Percentiles rank a stretch among this genome's conserved stretches.
Evolutionary conservation across 2,797 vertebrate genomes (phyloP).

Genomic region (Halcyon chelicuti): DNA sequence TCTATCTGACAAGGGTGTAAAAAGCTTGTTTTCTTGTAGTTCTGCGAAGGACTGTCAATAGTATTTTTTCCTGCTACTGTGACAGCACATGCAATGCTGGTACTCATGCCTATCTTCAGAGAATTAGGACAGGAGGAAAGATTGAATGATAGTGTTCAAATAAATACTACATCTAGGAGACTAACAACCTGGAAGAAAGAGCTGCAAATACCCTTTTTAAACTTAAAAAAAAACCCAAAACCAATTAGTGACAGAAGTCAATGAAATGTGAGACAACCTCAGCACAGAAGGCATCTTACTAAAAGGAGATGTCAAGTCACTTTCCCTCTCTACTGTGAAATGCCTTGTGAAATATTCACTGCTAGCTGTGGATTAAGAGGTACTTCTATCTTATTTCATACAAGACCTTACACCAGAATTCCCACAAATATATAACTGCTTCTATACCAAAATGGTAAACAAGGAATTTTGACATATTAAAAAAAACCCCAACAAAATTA

Average conservation of each 20-base stretch:
- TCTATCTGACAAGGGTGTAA: neutral
- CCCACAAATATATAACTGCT: neutral
- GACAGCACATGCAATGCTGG: neutral
- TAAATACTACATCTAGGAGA: neutral
- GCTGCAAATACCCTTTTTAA: neutral
- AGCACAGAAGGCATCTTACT: neutral
- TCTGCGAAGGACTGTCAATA: neutral
- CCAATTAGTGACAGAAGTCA: neutral
- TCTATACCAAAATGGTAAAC: neutral
- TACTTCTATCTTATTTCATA: neutral
- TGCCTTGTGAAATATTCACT: neutral
- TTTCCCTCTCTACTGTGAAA: neutral
- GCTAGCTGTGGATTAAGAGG: neutral
- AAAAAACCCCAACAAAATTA: neutral
- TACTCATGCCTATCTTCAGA: neutral
- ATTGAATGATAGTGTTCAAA: neutral
- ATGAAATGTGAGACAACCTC: neutral
- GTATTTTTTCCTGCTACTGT: neutral
- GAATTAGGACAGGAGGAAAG: neutral
- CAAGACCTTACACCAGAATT: neutral
- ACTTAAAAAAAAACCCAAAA: neutral
- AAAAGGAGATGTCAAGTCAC: neutral
- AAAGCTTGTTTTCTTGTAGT: neutral
- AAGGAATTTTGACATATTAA: neutral
- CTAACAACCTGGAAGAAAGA: neutral